These are phyloP conservation scores for Argopecten irradians DNA, from an alignment of 1,140 invertebrate genomes.

Conservation along the genomic window DNA sequence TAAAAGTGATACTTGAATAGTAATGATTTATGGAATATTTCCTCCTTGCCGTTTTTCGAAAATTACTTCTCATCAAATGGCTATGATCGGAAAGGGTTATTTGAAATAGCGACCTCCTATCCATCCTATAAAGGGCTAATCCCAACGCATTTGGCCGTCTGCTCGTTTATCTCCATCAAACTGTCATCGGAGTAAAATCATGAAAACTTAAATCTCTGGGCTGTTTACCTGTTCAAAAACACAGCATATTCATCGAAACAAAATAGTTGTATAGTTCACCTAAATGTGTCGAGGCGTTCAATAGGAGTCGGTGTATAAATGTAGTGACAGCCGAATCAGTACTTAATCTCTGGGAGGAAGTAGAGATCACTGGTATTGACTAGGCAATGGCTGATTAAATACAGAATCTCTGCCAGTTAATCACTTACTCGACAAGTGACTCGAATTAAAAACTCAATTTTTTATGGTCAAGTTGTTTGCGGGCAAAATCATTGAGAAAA, in stretches of 20 bases:
- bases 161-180: conserved; percentile 48
- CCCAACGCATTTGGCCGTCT: conserved; percentile 27
- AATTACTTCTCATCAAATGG: conserved; percentile 46
- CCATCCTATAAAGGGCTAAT: conserved; percentile 47
- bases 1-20: conserved; percentile 36
- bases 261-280: conserved; percentile 27
- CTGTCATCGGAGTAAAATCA: conserved; percentile 42
- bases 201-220: conserved; percentile 45
- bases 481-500: not conserved
- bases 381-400: not conserved
- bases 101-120: conserved; percentile 14
- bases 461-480: not conserved
- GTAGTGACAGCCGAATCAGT: not conserved
- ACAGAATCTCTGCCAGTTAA: not conserved
- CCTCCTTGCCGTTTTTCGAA: conserved; percentile 35
- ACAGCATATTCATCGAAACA: conserved; percentile 41
- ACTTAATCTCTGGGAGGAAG: conserved; percentile 15
- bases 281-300: not conserved
- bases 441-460: not conserved
- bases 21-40: conserved; percentile 51
- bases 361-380: not conserved
- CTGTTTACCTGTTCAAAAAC: conserved; percentile 37
- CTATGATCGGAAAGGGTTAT: conserved; percentile 40
- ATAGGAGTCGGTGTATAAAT: not conserved
- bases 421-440: not conserved